phyloP scores from a whole-genome alignment of 1,140 invertebrate genomes.

The Hyphantria cunea region DNA sequence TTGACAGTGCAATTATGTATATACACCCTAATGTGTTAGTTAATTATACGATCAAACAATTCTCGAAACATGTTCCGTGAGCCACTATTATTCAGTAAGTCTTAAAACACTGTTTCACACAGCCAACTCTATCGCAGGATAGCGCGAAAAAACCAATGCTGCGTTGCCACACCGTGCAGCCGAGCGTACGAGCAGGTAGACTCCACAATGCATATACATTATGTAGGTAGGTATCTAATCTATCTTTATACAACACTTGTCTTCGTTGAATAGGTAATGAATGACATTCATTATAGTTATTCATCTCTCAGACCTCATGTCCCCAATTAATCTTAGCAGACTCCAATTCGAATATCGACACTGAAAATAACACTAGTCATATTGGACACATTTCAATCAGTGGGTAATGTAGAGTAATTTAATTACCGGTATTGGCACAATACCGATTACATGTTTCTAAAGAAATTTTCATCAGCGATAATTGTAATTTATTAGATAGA shows the following conservation, averaged over 20 bases:
- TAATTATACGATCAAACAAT: conserved; percentile 43
- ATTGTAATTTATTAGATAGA: conserved; percentile 21
- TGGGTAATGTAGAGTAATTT: too few relatives aligned
- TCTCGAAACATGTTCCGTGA: conserved; percentile 48
- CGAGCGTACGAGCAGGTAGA: conserved; percentile 73
- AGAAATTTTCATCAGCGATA: conserved; percentile 8
- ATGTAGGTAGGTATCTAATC: conserved; percentile 42
- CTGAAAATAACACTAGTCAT: conserved; percentile 12
- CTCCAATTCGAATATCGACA: conserved; percentile 46
- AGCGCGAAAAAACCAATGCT: conserved; percentile 74
- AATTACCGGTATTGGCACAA: too few relatives aligned
- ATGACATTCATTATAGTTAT: conserved; percentile 40
- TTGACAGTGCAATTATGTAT: conserved; percentile 36
- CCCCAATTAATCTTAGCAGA: conserved; percentile 55
- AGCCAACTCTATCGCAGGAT: conserved; percentile 64
- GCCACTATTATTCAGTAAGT: conserved; percentile 38
- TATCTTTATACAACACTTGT: conserved; percentile 72
- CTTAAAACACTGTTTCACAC: conserved; percentile 58
- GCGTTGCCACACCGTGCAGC: conserved; percentile 76
- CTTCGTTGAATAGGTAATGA: conserved; percentile 52
- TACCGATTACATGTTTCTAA: neutral
- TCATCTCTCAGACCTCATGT: conserved; percentile 62
- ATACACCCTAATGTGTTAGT: conserved; percentile 41
- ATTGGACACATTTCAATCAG: neutral
- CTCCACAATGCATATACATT: conserved; percentile 70